phyloP scores from a whole-genome alignment of 2,113 vertebrate species.

The Chaetodon trifascialis region DNA sequence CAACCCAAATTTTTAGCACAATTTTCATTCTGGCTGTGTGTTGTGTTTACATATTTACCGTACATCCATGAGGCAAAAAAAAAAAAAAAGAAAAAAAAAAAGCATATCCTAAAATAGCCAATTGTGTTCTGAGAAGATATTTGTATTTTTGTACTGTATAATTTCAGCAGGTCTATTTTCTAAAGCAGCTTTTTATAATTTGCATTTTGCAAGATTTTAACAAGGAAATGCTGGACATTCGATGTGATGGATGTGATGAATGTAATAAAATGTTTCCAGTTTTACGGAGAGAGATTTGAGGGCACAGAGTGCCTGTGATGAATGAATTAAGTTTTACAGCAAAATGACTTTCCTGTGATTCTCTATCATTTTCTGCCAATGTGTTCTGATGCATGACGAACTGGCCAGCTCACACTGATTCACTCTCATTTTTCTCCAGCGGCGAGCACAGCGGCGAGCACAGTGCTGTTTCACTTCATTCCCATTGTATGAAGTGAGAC shows the following conservation, averaged over 20 bases:
- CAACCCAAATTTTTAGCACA: not conserved
- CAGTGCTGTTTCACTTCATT: not conserved
- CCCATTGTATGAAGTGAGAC: not conserved
- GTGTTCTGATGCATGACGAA: not conserved
- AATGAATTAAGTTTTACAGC: conserved; percentile 62
- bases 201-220: conserved; percentile 42
- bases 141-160: conserved; percentile 50
- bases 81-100: not conserved
- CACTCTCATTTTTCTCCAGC: not conserved
- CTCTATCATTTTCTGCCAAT: not conserved
- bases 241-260: conserved; percentile 61
- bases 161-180: conserved; percentile 40
- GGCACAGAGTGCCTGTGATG: conserved; percentile 53
- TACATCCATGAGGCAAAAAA: not conserved
- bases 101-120: not conserved
- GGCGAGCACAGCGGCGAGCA: too few species aligned
- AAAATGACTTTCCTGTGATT: conserved; percentile 12
- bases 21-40: not conserved
- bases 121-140: conserved; percentile 25
- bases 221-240: conserved; percentile 83
- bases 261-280: conserved; percentile 61
- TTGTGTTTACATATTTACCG: conserved; percentile 2
- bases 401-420: not conserved
- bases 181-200: not conserved
- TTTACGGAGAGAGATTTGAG: conserved; percentile 41